phyloP scores from a whole-genome alignment of 2,113 vertebrate genomes.

The Caranx ignobilis region DNA sequence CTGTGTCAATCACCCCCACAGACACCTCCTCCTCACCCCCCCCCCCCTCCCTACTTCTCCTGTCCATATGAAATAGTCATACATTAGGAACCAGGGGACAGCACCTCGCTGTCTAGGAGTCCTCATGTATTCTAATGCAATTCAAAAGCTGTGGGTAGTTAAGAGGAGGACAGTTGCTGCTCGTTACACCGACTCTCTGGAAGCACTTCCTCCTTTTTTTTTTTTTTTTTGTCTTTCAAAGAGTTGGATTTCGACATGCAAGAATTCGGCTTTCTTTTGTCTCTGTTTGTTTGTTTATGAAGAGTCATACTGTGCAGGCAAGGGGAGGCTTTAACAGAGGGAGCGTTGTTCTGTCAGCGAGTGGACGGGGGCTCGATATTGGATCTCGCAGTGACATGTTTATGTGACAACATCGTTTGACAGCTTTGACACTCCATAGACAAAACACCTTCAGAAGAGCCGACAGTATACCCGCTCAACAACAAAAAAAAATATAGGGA shows the following conservation, averaged over 20 bases:
- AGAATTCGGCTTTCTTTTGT: slow-evolving; percentile 72
- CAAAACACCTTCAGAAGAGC: slow-evolving; percentile 78
- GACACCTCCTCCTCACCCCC: slow-evolving; percentile 77
- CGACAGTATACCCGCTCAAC: slow-evolving; percentile 40
- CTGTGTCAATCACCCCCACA: slow-evolving; percentile 95
- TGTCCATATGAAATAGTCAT: slow-evolving; percentile 96
- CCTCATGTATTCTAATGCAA: slow-evolving; percentile 80
- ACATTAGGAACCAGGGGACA: slow-evolving; percentile 92
- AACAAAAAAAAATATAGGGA: slow-evolving; percentile 54
- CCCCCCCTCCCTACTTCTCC: slow-evolving; percentile 19
- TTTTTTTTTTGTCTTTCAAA: slow-evolving; percentile 65
- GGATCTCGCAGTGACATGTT: slow-evolving; percentile 75
- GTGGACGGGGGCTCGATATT: slow-evolving; percentile 72
- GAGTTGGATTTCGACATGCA: slow-evolving; percentile 57
- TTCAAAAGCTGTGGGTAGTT: slow-evolving; percentile 72
- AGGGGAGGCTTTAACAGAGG: slow-evolving; percentile 66
- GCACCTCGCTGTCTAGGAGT: slow-evolving; percentile 67
- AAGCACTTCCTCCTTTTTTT: slow-evolving; percentile 35
- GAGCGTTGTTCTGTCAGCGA: slow-evolving; percentile 64
- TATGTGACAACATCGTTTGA: slow-evolving; percentile 79
- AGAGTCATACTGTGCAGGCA: slow-evolving; percentile 67
- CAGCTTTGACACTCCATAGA: slow-evolving; percentile 74
- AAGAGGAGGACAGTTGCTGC: slow-evolving; percentile 54
- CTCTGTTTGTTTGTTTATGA: slow-evolving; percentile 75
- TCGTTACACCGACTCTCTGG: slow-evolving; percentile 35